Conservation (phyloP, 2,797 vertebrate species). For the Ataeniobius toweri region DNA sequence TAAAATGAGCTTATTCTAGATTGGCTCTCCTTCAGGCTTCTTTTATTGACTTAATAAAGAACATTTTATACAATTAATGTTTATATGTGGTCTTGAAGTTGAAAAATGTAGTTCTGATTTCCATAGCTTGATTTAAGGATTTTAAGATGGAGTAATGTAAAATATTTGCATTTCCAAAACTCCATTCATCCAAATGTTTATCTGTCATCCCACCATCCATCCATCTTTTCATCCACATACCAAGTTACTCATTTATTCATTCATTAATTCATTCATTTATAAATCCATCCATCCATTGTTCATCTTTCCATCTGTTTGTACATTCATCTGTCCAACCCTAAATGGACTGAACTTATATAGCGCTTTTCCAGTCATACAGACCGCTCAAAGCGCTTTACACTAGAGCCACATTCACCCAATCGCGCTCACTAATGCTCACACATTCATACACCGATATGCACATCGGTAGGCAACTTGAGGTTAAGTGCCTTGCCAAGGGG, state of each 20-base stretch:
- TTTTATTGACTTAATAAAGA: not conserved
- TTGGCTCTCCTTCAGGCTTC: not conserved
- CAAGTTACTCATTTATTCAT: not conserved
- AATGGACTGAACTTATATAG: too few relatives aligned
- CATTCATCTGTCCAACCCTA: too few relatives aligned
- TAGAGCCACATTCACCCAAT: too few relatives aligned
- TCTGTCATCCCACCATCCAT: not conserved
- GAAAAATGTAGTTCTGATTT: not conserved
- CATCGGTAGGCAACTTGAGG: too few relatives aligned
- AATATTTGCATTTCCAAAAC: not conserved
- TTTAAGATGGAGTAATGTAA: not conserved
- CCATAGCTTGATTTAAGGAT: not conserved
- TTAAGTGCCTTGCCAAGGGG: too few relatives aligned
- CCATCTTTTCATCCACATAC: not conserved
- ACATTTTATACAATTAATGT: not conserved
- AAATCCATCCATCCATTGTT: not conserved
- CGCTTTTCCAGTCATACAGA: too few relatives aligned
- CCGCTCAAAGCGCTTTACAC: too few relatives aligned
- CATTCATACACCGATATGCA: too few relatives aligned
- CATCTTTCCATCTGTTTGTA: not conserved
- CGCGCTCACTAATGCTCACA: too few relatives aligned
- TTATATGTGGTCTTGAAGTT: not conserved
- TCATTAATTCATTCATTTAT: not conserved
- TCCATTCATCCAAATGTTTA: not conserved
- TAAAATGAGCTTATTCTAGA: too few relatives aligned